Conservation (phyloP, 2,888 invertebrate species). For the Limenitis arthemis region DNA sequence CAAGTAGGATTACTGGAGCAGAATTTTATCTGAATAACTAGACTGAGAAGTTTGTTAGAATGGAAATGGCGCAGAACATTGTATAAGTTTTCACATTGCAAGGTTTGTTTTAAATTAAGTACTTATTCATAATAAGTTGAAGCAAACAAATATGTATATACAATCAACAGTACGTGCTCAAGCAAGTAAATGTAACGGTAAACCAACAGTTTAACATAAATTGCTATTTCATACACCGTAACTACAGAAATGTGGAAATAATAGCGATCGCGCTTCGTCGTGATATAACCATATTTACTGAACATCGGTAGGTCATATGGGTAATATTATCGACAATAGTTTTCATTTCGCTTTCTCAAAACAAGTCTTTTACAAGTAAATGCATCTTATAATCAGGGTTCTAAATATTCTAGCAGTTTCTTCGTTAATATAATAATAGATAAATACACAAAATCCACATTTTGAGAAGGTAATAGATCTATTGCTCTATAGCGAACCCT, state of each 20-base stretch:
- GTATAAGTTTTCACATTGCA: slow-evolving; percentile 43
- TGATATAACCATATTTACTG: slow-evolving; percentile 26
- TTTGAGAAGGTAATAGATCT: too few relatives aligned
- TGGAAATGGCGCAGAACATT: slow-evolving; percentile 55
- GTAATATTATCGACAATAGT: slow-evolving; percentile 2
- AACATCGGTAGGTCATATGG: slow-evolving; percentile 5
- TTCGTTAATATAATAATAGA: too few relatives aligned
- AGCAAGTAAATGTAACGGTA: slow-evolving; percentile 46
- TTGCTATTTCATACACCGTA: slow-evolving; percentile 32
- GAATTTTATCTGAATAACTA: slow-evolving; percentile 55
- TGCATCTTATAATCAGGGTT: neutral
- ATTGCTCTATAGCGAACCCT: too few relatives aligned
- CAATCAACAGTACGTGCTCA: slow-evolving; percentile 1
- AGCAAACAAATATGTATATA: neutral
- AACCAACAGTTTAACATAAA: slow-evolving; percentile 34
- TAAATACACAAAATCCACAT: too few relatives aligned
- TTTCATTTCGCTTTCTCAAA: slow-evolving; percentile 3
- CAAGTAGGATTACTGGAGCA: slow-evolving; percentile 57
- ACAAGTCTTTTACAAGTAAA: neutral
- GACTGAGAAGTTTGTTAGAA: slow-evolving; percentile 53
- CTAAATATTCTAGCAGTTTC: too few relatives aligned
- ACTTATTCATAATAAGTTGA: slow-evolving; percentile 11
- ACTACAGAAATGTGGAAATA: slow-evolving; percentile 50
- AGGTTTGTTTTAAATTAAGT: slow-evolving; percentile 20
- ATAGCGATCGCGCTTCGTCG: slow-evolving; percentile 29